Base-by-base conservation (phyloP, 2,797 vertebrate genomes). In the Enteromius paludinosus region DNA sequence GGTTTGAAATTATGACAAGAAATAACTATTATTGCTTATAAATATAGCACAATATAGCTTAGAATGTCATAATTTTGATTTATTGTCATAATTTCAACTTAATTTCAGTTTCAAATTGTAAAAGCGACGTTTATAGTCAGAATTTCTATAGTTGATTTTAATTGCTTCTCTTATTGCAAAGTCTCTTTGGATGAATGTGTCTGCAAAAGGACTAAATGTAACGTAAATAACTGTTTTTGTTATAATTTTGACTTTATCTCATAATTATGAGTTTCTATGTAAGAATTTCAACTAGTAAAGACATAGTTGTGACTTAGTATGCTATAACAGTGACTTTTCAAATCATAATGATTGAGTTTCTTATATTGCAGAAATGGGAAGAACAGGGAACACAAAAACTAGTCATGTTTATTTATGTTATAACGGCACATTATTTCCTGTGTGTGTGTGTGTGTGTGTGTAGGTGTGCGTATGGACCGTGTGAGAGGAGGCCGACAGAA, bases 401-500 rank as follows among this genome's bases (percentile, higher is more conserved):
- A 28, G 12, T 28, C 25, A 3, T 61, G 25, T 61, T 61, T 61
- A 28, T 61, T 28, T 61, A 61, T 61, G 23, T 25, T 59, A 59
- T 14, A 59, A 59, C 14, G 23, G 25, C 11, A 10, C 54, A 25
- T 25, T 59, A 14, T 25, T 59, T 59, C 5, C 56, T 3, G 30
- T 81, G 75, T 25, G 56, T 70, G 12, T 47, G 45, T 75, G 30
- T 83, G 12, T 82, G 30, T 80, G 76, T 33, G 52, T 71, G 12
- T 82, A 95, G 95, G 95, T 20, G 95, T 95, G 0, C 93, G 95
- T 4, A 89, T 95, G 91, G 94, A 95, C 81, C 90, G 94, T 0
- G 93, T 95, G 4, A 82, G 95, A 84, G 95, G 95, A n/a, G 95
- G 95, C 0, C 88, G 95, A 0, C 94, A 95, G 89, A 95, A 94